phyloP scores from a whole-genome alignment of 2,113 vertebrate genomes.

The Rhabdornis inornatus region DNA sequence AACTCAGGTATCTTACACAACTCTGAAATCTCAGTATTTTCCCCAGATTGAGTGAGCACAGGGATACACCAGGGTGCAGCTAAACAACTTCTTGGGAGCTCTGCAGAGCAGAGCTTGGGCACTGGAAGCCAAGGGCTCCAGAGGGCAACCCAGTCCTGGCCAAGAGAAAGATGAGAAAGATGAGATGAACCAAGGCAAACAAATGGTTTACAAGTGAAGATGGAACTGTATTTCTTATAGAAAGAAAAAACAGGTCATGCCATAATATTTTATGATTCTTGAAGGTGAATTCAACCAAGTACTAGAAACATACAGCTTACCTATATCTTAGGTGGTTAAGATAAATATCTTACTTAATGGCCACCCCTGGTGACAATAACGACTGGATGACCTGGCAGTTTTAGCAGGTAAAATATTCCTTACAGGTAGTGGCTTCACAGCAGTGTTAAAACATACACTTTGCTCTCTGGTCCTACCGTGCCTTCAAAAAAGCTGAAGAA shows the following conservation, averaged over 20 bases:
- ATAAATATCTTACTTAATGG: background rate
- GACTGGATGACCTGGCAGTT: background rate
- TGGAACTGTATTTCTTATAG: background rate
- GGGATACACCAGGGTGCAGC: background rate
- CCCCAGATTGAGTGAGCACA: background rate
- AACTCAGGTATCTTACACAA: background rate
- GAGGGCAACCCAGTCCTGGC: background rate
- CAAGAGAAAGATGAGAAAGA: background rate
- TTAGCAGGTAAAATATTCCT: background rate
- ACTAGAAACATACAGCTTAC: background rate
- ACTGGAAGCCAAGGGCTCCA: background rate
- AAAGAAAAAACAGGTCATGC: rapidly evolving
- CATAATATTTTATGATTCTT: background rate
- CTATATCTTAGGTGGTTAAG: background rate
- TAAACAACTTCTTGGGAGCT: background rate
- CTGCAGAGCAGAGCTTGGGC: background rate
- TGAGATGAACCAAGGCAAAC: background rate
- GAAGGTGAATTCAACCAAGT: background rate
- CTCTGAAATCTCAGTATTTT: background rate
- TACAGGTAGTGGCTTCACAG: background rate
- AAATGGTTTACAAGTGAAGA: background rate
- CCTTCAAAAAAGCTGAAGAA: background rate
- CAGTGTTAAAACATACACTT: background rate
- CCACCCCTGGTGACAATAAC: background rate
- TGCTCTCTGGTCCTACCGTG: background rate